Evolutionary conservation across 2,888 invertebrate species (phyloP), one percentile per base, ranked within the genome.

Genomic region (Alitta virens): DNA sequence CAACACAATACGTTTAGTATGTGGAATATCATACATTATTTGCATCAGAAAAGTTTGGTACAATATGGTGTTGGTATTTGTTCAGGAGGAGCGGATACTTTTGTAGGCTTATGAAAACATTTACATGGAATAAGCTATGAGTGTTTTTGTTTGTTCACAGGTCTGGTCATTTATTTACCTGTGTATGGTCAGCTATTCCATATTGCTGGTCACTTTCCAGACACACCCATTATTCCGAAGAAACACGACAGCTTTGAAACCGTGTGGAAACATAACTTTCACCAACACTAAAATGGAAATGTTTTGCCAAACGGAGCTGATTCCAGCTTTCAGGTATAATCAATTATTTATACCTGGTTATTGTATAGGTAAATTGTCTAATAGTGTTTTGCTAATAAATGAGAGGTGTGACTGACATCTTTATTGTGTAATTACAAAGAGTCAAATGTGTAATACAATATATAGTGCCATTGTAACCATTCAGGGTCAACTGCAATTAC

Each of bases 101-200:
- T 25, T 5, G 23, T 23, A 24, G 52, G 5, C 49, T 49, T 23
- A 3, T 49, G 7, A 24, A 12, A 18, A 26, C 7, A 24, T 23
- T 24, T 49, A 23, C 23, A 5, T 14, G 14, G 12, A 23, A 25
- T 25, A 52, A 52, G 16, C 5, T 23, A 16, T 23, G 16, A 14
- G 16, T 54, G 2, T 55, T 7, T 33, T 55, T 43, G 24, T 24
- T 23, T 23, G 24, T 24, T 52, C 24, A 52, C 33, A 57, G 57
- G 14, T 57, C 7, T 57, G 57, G 57, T 57, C 57, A 16, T 49
- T 57, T 21, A 14, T 46, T 12, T 50, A 38, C 57, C 25, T 57
- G 12, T 3, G 7, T 3, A 23, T 57, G 27, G 21, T 57, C 43
- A 21, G 43, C 18, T 27, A 49, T 2, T 57, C 57, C 27, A 27